phyloP scores from a whole-genome alignment of 1,140 invertebrate species.

The Palaemon carinicauda region DNA sequence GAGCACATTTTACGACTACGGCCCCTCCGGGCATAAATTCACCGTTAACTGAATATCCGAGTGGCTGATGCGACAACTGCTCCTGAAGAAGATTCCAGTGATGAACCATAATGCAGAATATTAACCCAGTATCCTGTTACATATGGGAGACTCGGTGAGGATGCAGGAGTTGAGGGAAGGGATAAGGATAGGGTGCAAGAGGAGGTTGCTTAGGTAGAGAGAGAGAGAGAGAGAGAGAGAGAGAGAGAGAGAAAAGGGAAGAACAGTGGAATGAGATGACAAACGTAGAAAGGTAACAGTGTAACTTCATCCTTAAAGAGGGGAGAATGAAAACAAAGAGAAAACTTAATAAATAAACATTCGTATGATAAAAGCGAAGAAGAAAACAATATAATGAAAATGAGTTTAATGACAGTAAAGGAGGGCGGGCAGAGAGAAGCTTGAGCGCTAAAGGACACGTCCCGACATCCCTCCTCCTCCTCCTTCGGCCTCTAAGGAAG shows the following conservation, averaged over 20 bases:
- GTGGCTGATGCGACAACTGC: constrained; percentile 12
- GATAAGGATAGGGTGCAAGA: neutral
- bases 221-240: neutral
- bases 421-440: neutral
- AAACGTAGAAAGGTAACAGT: neutral
- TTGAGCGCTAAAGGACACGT: neutral
- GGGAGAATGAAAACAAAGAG: too few species aligned
- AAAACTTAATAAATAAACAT: too few species aligned
- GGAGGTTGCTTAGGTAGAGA: neutral
- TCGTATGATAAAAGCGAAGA: neutral
- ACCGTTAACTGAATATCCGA: constrained; percentile 40
- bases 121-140: neutral
- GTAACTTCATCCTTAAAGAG: neutral
- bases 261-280: neutral
- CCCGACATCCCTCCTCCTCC: neutral
- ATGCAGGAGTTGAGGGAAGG: neutral
- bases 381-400: neutral
- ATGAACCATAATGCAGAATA: too few species aligned
- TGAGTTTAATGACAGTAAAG: neutral
- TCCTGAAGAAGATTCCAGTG: too few species aligned
- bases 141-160: neutral
- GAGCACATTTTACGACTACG: constrained; percentile 11
- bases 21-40: constrained; percentile 14
- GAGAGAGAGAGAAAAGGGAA: neutral
- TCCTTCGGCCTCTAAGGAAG: too few species aligned